A percentile compares a stretch with the other conserved stretches of the same genome.
Evolutionary conservation across 2,113 vertebrate genomes (phyloP).

Genomic region (Podarcis cretensis): DNA sequence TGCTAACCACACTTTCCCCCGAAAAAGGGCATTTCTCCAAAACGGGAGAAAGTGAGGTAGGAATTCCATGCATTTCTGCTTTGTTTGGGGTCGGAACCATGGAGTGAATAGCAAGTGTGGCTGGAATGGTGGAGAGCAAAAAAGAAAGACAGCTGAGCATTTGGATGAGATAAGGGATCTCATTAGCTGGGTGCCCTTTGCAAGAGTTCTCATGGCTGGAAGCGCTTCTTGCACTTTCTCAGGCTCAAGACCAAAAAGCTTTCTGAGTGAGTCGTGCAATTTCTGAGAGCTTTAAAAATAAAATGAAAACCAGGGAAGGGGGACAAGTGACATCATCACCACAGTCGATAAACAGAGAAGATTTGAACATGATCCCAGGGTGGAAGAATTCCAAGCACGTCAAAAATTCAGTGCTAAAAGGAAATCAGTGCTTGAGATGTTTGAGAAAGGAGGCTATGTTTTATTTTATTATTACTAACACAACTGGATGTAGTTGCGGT

Average conservation of each 20-base stretch:
- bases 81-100: too few relatives aligned
- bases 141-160: background rate
- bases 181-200: background rate
- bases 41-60: background rate
- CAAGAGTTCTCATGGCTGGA: background rate
- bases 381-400: conserved; percentile 64
- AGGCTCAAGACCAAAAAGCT: conserved; percentile 18
- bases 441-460: background rate
- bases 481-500: too few relatives aligned
- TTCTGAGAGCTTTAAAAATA: conserved; percentile 33
- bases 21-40: background rate
- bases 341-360: conserved; percentile 40
- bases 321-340: conserved; percentile 61
- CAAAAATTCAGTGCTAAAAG: conserved; percentile 6
- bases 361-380: conserved; percentile 51
- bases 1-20: background rate
- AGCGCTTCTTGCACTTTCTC: conserved; percentile 36
- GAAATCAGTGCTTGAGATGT: conserved; percentile 48
- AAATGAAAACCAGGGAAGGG: background rate
- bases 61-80: background rate
- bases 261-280: conserved; percentile 55
- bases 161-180: background rate
- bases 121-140: background rate
- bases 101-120: background rate
- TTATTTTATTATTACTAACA: too few relatives aligned